Conservation (phyloP, 2,113 vertebrate species). For the Thalassarche chlororhynchos region DNA sequence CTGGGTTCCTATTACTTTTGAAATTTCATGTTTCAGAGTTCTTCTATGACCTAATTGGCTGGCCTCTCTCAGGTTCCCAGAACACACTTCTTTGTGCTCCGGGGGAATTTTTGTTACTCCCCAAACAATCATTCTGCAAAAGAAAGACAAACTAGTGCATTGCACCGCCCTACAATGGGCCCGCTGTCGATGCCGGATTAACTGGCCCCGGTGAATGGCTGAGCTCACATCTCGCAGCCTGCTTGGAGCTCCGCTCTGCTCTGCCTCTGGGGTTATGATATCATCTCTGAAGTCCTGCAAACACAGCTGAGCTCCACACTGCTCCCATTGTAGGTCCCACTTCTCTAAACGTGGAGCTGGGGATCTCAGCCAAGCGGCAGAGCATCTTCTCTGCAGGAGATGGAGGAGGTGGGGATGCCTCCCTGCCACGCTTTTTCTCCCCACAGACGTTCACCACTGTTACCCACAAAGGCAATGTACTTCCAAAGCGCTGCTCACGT, state of each 20-base stretch:
- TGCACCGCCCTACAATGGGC: constrained; percentile 57
- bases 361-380: neutral
- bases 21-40: neutral
- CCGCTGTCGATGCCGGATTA: neutral
- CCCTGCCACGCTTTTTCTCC: neutral
- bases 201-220: neutral
- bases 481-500: neutral
- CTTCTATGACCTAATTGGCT: neutral
- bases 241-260: constrained; percentile 22
- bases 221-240: constrained; percentile 57
- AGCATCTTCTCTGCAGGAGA: neutral
- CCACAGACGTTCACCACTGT: neutral
- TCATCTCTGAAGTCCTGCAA: constrained; percentile 69
- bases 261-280: constrained; percentile 70
- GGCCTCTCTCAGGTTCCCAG: constrained; percentile 1
- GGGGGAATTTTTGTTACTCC: constrained; percentile 3
- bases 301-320: constrained; percentile 71
- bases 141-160: constrained; percentile 18
- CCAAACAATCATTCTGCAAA: neutral
- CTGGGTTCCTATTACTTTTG: neutral
- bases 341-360: neutral
- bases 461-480: neutral
- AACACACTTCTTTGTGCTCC: neutral
- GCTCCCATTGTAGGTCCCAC: constrained; percentile 62
- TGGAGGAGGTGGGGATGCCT: neutral